Conservation (phyloP, 2,888 invertebrate species). For the Mycogona germanica region DNA sequence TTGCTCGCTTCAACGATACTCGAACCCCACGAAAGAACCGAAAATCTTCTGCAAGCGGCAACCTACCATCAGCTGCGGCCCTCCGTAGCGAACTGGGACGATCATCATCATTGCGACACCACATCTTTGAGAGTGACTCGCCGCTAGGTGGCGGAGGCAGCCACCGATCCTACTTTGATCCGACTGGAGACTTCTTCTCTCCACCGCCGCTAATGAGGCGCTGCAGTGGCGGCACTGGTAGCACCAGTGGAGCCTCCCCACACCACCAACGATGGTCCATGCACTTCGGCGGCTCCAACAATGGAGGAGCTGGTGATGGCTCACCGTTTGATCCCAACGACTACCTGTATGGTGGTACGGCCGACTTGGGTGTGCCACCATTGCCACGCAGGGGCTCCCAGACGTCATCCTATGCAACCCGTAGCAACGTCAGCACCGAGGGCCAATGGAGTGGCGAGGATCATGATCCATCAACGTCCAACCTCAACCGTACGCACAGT, state of each 20-base stretch:
- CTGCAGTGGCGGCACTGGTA: neutral
- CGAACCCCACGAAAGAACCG: constrained; percentile 10
- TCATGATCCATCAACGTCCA: neutral
- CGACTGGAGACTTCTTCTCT: neutral
- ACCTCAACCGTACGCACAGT: constrained; percentile 13
- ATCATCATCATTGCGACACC: neutral
- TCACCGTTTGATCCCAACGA: too few relatives aligned
- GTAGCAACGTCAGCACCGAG: neutral
- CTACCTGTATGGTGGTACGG: neutral
- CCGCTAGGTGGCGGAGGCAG: neutral
- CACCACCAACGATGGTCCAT: constrained; percentile 10
- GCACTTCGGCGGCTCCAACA: neutral
- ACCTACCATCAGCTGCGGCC: neutral
- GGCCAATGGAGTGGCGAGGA: neutral
- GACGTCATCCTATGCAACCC: too few relatives aligned
- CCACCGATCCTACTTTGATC: neutral
- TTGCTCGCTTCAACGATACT: constrained; percentile 67
- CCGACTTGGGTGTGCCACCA: too few relatives aligned
- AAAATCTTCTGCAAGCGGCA: neutral
- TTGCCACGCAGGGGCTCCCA: neutral
- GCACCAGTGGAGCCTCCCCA: neutral
- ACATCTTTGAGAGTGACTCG: neutral
- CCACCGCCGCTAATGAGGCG: neutral
- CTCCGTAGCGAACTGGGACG: neutral
- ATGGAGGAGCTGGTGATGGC: neutral